These are phyloP conservation scores for Gymnocheta viridis DNA, from an alignment of 2,888 invertebrate genomes.

Conservation along the genomic window DNA sequence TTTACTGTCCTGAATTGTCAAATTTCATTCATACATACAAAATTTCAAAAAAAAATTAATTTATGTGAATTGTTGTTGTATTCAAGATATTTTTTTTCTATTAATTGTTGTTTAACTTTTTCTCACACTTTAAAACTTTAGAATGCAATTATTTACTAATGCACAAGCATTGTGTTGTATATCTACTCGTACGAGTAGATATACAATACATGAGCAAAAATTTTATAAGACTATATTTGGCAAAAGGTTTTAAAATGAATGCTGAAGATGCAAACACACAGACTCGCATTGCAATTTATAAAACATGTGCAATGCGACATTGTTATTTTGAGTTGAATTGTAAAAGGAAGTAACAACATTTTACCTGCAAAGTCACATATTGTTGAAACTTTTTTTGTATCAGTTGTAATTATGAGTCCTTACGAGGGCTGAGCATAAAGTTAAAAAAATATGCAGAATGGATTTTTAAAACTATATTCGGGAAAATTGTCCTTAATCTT, in stretches of 20 bases:
- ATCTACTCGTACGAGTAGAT: background rate
- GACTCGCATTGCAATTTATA: background rate
- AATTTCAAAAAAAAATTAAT: conserved; percentile 1
- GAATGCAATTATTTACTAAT: conserved; percentile 11
- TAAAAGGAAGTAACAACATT: conserved; percentile 36
- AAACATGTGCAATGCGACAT: conserved; percentile 63
- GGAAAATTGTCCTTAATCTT: background rate
- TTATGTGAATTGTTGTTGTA: conserved; percentile 8
- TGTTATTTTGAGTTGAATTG: conserved; percentile 33
- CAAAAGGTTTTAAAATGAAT: conserved; percentile 9
- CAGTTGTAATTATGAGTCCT: conserved; percentile 6
- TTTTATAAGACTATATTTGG: conserved; percentile 5
- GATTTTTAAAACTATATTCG: background rate
- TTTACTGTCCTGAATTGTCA: background rate
- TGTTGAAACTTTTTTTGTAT: conserved; percentile 8
- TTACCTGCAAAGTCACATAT: conserved; percentile 55
- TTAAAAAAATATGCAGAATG: background rate
- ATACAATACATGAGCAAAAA: background rate
- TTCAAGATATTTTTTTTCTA: background rate
- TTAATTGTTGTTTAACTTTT: background rate
- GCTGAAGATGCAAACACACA: background rate
- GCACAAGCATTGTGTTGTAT: background rate
- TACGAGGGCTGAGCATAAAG: background rate
- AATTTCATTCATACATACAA: conserved; percentile 6
- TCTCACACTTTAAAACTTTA: background rate